Evolutionary conservation across 2,113 vertebrate species (phyloP), one percentile per base, ranked within the genome.

Genomic region (Tenebrosternarchus preto): DNA sequence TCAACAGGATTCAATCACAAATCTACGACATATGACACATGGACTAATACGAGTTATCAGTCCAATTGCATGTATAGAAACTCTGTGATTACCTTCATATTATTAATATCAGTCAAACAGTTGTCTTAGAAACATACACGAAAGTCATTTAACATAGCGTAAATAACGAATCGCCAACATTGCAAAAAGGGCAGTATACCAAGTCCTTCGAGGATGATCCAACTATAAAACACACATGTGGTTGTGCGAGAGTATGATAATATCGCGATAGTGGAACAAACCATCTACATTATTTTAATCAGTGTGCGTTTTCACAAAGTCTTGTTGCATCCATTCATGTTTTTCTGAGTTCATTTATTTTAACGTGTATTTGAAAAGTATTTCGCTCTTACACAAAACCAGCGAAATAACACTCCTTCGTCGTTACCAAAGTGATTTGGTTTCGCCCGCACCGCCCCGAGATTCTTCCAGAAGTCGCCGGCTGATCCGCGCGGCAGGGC

Each of bases 401-500:
- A 24, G 25, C 43, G n/a, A 27, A 61, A 1, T 39, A 8, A 11
- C 16, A 24, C 8, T 53, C 15, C 7, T 15, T 8, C 7, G 4
- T 59, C 53, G 29, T 29, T 15, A 24, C 31, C 57, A 5, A 22
- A 16, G 9, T 31, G 1, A 88, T 72, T 90, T 94, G 90, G 93
- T 92, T 77, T 87, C 86, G 82, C 83, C 91, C 87, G 80, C 78
- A 72, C 86, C 88, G 53, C 87, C 90, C 83, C 67, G 83, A 74
- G 92, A 93, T 78, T 85, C 91, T 94, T 94, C 93, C 87, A 93
- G 93, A 94, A 93, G 85, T 82, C 75, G 86, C 91, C 90, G 85
- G 85, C 87, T 53, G 73, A 81, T 77, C 68, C 39, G 78, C 84
- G 43, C 85, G 68, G 79, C 33, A 6, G 77, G 43, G 19, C n/a